Evolutionary conservation across 2,797 vertebrate species (phyloP), one percentile per base, ranked within the genome.

Genomic region (Hipposideros larvatus): DNA sequence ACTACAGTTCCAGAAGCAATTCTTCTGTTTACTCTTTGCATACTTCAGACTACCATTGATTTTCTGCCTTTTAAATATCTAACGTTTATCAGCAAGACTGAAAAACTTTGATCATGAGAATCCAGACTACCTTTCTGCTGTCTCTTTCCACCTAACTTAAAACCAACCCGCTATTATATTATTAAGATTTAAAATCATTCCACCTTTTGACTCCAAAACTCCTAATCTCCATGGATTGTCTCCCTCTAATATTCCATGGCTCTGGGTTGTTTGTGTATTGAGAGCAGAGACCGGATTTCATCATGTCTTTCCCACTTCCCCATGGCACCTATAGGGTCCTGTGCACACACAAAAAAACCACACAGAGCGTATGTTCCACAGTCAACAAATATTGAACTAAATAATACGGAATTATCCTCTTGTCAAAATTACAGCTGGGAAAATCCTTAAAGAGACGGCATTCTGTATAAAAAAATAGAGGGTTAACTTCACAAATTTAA

Each of bases 321-420:
- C 22, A n/a, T 7, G 19, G 9, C n/a, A 68, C 5, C n/a, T 31
- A 0, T 1, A 9, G 15, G 10, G 46, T 19, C 1, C 22, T 26
- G 2, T 1, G 34, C 5, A 7, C 14, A 10, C 15, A 14, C 3
- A 2, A 9, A 41, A 41, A 24, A 28, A 16, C 14, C 51, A 74
- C 18, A 43, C 2, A 28, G 34, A 34, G 19, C 11, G 13, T n/a
- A 41, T 28, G 11, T 10, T 28, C 16, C 59, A 53, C 21, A 28
- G 15, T 6, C 43, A 51, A 5, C 37, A 37, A 26, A 65, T 65
- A 79, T 78, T 48, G 8, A 55, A 19, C 24, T 31, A 22, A 31
- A 41, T 21, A 5, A 46, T 21, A 18, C 22, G 65, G 2, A 78
- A 65, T 71, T 21, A 22, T 71, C 51, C 13, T 70, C 34, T 37